These are phyloP conservation scores for Sipunculus nudus DNA, from an alignment of 2,888 invertebrate genomes.

Conservation along the genomic window DNA sequence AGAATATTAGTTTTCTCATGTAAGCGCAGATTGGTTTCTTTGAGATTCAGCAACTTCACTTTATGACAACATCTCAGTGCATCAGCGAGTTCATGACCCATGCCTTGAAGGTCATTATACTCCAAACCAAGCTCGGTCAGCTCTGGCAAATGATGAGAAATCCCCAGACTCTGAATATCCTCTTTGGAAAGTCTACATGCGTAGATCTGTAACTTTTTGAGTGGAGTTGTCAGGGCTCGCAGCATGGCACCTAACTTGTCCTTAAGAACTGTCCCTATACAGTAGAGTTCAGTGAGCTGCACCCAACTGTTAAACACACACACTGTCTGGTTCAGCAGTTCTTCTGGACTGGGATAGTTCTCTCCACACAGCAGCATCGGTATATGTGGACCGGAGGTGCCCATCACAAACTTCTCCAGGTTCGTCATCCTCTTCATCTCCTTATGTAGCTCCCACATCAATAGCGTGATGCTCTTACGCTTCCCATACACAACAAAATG, in stretches of 20 bases:
- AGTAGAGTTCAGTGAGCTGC: slow-evolving; percentile 13
- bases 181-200: slow-evolving; percentile 1
- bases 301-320: slow-evolving; percentile 18
- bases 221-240: slow-evolving; percentile 6
- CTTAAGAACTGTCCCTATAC: slow-evolving; percentile 8
- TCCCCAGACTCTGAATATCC: slow-evolving; percentile 16
- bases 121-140: slow-evolving; percentile 14
- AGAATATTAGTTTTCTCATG: slow-evolving; percentile 18
- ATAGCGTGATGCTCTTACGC: slow-evolving; percentile 11
- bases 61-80: background rate
- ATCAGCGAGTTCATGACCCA: slow-evolving; percentile 10
- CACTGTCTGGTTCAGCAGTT: slow-evolving; percentile 4
- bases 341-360: slow-evolving; percentile 11
- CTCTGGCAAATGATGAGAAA: slow-evolving; percentile 13
- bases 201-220: slow-evolving; percentile 6
- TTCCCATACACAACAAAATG: slow-evolving; percentile 23
- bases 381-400: slow-evolving; percentile 19
- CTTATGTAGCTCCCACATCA: slow-evolving; percentile 19
- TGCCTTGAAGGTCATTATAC: slow-evolving; percentile 17
- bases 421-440: slow-evolving; percentile 10
- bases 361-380: background rate
- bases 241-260: slow-evolving; percentile 6
- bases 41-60: slow-evolving; percentile 17
- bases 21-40: slow-evolving; percentile 16
- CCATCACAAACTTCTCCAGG: slow-evolving; percentile 18